These are phyloP conservation scores for Drosophila cardini DNA, from an alignment of 1,140 invertebrate genomes.

Conservation along the genomic window DNA sequence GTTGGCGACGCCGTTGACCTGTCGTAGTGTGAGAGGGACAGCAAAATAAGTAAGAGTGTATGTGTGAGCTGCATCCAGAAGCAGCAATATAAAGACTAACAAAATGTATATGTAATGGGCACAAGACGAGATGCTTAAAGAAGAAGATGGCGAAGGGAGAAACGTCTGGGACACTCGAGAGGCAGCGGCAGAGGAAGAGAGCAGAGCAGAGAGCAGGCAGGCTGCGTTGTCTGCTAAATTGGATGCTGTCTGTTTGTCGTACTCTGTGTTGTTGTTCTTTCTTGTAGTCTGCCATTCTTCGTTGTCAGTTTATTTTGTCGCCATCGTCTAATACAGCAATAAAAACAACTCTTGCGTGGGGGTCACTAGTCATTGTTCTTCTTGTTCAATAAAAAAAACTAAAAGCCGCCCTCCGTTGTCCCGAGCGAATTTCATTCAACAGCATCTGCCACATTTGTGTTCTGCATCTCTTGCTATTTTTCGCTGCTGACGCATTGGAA, in stretches of 20 bases:
- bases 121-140: slow-evolving; percentile 8
- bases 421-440: slow-evolving; percentile 69
- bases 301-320: slow-evolving; percentile 15
- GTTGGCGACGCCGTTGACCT: slow-evolving; percentile 63
- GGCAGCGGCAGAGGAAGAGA: background rate
- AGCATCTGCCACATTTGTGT: slow-evolving; percentile 15
- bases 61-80: slow-evolving; percentile 5
- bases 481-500: slow-evolving; percentile 63
- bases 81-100: slow-evolving; percentile 23
- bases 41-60: slow-evolving; percentile 13
- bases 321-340: slow-evolving; percentile 48
- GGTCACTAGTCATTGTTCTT: slow-evolving; percentile 46
- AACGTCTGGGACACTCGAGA: slow-evolving; percentile 41
- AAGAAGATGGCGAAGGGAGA: background rate
- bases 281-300: slow-evolving; percentile 42
- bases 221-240: slow-evolving; percentile 65
- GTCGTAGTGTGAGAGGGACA: slow-evolving; percentile 31
- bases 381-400: slow-evolving; percentile 54
- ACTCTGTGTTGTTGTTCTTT: slow-evolving; percentile 27
- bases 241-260: slow-evolving; percentile 50
- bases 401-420: slow-evolving; percentile 41
- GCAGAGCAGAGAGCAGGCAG: background rate
- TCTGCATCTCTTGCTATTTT: background rate
- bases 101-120: slow-evolving; percentile 1
- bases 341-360: slow-evolving; percentile 59